These are phyloP conservation scores for Ellobius talpinus DNA, from an alignment of 2,113 vertebrate species.

Conservation along the genomic window DNA sequence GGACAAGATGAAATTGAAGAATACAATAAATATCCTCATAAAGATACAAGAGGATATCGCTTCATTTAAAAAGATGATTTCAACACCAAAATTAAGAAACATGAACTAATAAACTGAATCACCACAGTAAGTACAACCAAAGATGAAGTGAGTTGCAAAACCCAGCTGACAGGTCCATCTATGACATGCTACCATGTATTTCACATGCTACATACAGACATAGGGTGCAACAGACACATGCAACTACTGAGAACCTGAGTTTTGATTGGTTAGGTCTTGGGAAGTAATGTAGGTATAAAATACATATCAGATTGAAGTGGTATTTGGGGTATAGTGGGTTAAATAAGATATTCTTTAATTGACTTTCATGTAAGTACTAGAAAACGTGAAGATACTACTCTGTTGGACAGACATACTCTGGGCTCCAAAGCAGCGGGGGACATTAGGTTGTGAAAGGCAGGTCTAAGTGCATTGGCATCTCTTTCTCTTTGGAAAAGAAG, in stretches of 20 bases:
- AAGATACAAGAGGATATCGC: neutral
- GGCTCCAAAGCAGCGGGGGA: neutral
- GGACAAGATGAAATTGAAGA: neutral
- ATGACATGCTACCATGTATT: neutral
- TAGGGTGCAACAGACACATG: accelerated
- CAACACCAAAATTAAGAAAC: neutral
- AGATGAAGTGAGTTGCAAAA: neutral
- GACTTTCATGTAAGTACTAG: neutral
- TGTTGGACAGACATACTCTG: neutral
- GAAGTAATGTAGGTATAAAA: neutral
- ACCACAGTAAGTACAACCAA: neutral
- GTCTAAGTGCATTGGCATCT: neutral
- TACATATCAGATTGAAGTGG: neutral
- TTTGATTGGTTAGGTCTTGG: neutral
- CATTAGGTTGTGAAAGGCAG: neutral
- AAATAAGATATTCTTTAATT: neutral
- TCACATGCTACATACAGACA: neutral
- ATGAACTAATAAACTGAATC: neutral
- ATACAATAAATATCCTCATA: neutral
- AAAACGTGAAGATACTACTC: neutral
- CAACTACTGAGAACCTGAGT: neutral
- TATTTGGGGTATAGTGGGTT: neutral
- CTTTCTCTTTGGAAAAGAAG: neutral
- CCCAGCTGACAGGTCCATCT: neutral
- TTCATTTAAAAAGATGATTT: neutral